Evolutionary conservation across 2,888 invertebrate genomes (phyloP).

Genomic region (Alloscopus bannaensis): DNA sequence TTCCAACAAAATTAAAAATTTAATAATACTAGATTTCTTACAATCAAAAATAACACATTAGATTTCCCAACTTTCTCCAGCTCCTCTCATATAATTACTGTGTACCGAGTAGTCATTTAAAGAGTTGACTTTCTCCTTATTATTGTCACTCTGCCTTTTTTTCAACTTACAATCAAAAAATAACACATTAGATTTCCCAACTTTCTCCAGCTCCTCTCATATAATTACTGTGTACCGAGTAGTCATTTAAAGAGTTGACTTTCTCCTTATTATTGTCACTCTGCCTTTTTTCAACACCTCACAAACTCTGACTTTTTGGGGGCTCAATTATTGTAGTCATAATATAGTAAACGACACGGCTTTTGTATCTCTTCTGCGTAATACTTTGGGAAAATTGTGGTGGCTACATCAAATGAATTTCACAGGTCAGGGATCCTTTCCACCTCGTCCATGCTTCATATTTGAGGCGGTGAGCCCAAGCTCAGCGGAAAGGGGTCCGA

Average conservation of each 20-base stretch:
- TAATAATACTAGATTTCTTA: no score
- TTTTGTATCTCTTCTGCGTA: conserved; percentile 33
- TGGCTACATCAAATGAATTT: conserved; percentile 61
- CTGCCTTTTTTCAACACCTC: conserved; percentile 39
- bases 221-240: no score
- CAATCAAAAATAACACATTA: no score
- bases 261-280: background rate
- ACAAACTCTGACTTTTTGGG: conserved; percentile 56
- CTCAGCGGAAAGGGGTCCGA: conserved; percentile 57
- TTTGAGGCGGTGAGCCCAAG: conserved; percentile 70
- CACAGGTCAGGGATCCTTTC: conserved; percentile 69
- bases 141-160: background rate
- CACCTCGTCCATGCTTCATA: conserved; percentile 72
- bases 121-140: background rate
- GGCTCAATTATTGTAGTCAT: conserved; percentile 43
- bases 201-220: no score
- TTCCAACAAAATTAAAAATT: no score
- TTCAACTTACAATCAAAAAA: no score
- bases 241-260: conserved; percentile 2
- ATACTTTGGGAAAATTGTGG: conserved; percentile 47
- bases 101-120: no score
- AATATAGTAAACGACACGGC: conserved; percentile 23
- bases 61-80: no score
- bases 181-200: no score
- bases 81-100: no score